These are phyloP conservation scores for Hypsopygia costalis DNA, from an alignment of 2,888 invertebrate species.

Conservation along the genomic window DNA sequence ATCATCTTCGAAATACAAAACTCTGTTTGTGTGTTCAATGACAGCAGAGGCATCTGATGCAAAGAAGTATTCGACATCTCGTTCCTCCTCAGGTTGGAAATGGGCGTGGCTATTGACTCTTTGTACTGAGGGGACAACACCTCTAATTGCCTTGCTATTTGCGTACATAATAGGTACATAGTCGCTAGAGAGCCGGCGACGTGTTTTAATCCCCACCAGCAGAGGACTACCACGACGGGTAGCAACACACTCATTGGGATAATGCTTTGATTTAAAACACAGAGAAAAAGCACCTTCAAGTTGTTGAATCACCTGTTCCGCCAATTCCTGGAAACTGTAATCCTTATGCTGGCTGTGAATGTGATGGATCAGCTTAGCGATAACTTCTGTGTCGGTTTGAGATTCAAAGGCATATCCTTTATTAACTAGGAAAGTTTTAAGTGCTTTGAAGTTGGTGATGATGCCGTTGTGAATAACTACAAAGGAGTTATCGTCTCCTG, in stretches of 20 bases:
- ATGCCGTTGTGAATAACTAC: conserved; percentile 98
- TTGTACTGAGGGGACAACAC: conserved; percentile 85
- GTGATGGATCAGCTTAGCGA: conserved; percentile 97
- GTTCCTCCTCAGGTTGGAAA: conserved; percentile 94
- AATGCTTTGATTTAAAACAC: conserved; percentile 97
- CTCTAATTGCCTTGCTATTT: conserved; percentile 74
- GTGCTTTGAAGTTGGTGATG: conserved; percentile 98
- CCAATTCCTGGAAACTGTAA: conserved; percentile 96
- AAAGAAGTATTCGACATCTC: conserved; percentile 99
- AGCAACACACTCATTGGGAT: conserved; percentile 98
- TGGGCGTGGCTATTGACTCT: conserved; percentile 94
- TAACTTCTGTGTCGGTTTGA: conserved; percentile 99
- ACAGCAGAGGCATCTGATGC: conserved; percentile 99
- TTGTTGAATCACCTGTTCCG: conserved; percentile 98
- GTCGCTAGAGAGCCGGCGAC: conserved; percentile 95
- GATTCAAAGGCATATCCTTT: conserved; percentile 97
- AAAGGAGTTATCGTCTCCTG: conserved; percentile 91
- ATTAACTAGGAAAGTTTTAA: conserved; percentile 94
- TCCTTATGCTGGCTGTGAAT: conserved; percentile 93
- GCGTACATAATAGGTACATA: conserved; percentile 98
- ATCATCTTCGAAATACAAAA: conserved; percentile 98
- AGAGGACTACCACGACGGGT: conserved; percentile 97
- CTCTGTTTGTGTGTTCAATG: conserved; percentile 99
- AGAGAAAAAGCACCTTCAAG: conserved; percentile 99
- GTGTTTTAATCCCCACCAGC: conserved; percentile 98